These are phyloP conservation scores for Lepus americanus DNA, from an alignment of 2,113 vertebrate genomes.

Conservation along the genomic window DNA sequence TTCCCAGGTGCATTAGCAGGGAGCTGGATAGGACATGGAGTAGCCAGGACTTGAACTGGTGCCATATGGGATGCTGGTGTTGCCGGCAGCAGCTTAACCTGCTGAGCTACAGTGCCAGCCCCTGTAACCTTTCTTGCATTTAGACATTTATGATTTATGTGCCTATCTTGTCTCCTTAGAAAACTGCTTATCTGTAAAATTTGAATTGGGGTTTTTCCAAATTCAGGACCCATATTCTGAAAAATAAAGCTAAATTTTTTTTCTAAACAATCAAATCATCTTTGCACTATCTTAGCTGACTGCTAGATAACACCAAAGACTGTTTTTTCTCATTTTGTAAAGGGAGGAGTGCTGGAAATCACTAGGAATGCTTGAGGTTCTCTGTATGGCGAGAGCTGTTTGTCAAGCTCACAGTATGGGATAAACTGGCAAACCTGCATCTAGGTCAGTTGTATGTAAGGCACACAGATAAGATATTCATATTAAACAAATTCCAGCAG, in stretches of 20 bases:
- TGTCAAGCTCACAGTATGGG: not conserved
- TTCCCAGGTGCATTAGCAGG: too few relatives aligned
- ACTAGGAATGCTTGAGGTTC: not conserved
- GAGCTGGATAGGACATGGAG: too few relatives aligned
- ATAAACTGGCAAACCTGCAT: not conserved
- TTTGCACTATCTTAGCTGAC: not conserved
- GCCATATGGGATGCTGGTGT: too few relatives aligned
- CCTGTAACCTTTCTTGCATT: not conserved
- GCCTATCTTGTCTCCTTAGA: not conserved
- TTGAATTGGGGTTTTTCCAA: not conserved
- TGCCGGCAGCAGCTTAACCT: too few relatives aligned
- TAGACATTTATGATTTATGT: not conserved
- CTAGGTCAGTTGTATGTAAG: not conserved
- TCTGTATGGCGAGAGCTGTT: not conserved
- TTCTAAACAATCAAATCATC: not conserved
- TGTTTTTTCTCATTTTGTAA: slow-evolving; percentile 26
- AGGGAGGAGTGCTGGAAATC: not conserved
- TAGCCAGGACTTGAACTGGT: too few relatives aligned
- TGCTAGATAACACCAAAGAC: not conserved
- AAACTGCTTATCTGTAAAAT: not conserved
- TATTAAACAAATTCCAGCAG: not conserved
- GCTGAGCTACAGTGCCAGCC: too few relatives aligned
- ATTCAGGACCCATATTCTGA: not conserved
- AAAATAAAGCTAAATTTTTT: not conserved
- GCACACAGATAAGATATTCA: not conserved